Conservation (phyloP, 2,888 invertebrate genomes). For the Mechanitis messenoides region DNA sequence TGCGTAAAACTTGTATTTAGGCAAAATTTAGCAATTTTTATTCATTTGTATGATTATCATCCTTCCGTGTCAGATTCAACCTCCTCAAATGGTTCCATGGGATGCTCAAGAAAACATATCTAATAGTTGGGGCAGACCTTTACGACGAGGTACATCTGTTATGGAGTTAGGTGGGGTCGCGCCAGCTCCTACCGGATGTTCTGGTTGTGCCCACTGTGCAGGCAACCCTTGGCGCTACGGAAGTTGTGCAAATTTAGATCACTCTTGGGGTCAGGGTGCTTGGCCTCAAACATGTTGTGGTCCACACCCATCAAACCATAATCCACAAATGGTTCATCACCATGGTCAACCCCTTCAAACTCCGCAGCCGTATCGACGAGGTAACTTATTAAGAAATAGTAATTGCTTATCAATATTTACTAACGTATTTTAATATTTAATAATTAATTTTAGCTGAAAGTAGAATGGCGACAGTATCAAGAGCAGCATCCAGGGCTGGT, state of each 20-base stretch:
- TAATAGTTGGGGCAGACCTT: constrained; percentile 53
- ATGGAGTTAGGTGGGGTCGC: constrained; percentile 52
- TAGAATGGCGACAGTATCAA: constrained; percentile 48
- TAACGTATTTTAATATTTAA: neutral
- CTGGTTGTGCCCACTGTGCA: constrained; percentile 40
- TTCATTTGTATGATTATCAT: neutral
- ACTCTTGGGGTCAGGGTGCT: constrained; percentile 43
- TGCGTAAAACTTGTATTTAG: no score
- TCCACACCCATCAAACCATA: constrained; percentile 36
- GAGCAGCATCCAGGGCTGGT: constrained; percentile 76
- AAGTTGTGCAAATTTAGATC: constrained; percentile 66
- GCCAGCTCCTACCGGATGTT: constrained; percentile 27
- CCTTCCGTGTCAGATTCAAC: constrained; percentile 22
- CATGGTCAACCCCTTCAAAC: constrained; percentile 51
- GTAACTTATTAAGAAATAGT: constrained; percentile 32
- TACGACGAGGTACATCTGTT: constrained; percentile 64
- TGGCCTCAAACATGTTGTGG: constrained; percentile 42
- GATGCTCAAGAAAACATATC: constrained; percentile 44
- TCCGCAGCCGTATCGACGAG: constrained; percentile 63
- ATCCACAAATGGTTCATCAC: constrained; percentile 35
- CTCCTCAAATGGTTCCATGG: constrained; percentile 48
- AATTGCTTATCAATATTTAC: neutral
- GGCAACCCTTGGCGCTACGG: constrained; percentile 62
- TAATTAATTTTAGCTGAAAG: constrained; percentile 57
- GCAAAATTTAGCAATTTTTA: neutral